Evolutionary conservation across 2,113 vertebrate genomes (phyloP), one percentile per base, ranked within the genome.

Genomic region (Nesospiza acunhae): DNA sequence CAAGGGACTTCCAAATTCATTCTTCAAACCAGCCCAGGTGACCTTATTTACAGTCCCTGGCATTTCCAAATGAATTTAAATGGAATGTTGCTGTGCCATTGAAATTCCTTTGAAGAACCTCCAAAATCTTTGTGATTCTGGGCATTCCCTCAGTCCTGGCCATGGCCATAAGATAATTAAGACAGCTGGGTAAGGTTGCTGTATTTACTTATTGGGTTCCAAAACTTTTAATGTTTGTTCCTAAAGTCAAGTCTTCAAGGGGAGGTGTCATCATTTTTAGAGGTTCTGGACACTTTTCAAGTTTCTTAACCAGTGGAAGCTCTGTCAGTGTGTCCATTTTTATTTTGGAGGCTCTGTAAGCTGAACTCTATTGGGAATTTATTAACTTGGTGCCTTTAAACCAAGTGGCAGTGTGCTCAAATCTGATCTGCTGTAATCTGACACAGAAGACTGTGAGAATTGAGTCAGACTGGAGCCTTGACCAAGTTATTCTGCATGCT

Each of bases 381-480:
- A 56, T 56, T 26, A 31, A 15, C 46, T 58, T 60, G 24, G 12
- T 82, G 19, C 39, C 10, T 62, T 49, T 49, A 26, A 58, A 70
- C 10, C 17, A 37, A 49, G 11, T 15, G 11, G 1, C 27, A 53
- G 14, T 0, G 1, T 31, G 3, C 5, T 47, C 11, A 31, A 5
- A 17, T 52, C 17, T 67, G 28, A 13, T n/a, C 3, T 18, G 4
- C 11, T 66, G 31, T 30, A 35, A 1, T 72, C 31, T 50, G 30
- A 31, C 9, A 46, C 24, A 31, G 42, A 15, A 44, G 2, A 10
- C 15, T 9, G 1, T 10, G n/a, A 53, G 41, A 31, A 26, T 0
- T 22, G n/a, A 67, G 23, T 78, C 20, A 55, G 10, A 31, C 11
- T 18, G 50, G 33, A 81, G 62, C 35, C 23, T 4, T 50, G 41